phyloP scores from a whole-genome alignment of 2,888 invertebrate genomes.

The Dendrolimus houi region DNA sequence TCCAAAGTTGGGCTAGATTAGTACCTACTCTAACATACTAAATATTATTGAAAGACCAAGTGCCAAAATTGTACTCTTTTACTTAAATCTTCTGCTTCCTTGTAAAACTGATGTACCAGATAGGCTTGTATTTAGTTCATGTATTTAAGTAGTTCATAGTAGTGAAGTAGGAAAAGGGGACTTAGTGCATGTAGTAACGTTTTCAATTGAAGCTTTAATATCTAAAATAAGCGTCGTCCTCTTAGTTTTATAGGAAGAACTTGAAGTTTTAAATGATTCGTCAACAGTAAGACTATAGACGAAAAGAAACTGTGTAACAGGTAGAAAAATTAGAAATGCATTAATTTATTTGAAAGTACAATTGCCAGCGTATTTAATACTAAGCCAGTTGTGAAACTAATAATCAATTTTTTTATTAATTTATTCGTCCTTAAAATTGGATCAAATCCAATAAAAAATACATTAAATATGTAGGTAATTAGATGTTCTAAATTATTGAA shows the following conservation, averaged over 20 bases:
- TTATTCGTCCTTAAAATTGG: slow-evolving; percentile 2
- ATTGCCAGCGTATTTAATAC: neutral
- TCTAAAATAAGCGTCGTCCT: slow-evolving; percentile 14
- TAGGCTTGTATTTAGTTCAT: slow-evolving; percentile 51
- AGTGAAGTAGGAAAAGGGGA: slow-evolving; percentile 14
- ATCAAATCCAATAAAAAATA: slow-evolving; percentile 1
- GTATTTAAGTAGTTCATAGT: slow-evolving; percentile 53
- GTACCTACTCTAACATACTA: neutral
- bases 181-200: neutral
- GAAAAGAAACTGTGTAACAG: neutral
- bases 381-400: neutral
- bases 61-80: slow-evolving; percentile 1
- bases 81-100: slow-evolving; percentile 11
- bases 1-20: neutral
- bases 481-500: neutral
- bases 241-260: neutral
- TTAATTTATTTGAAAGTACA: neutral
- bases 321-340: neutral
- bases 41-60: neutral
- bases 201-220: slow-evolving; percentile 20
- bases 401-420: neutral
- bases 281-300: slow-evolving; percentile 6
- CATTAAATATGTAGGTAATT: neutral
- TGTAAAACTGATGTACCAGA: slow-evolving; percentile 33
- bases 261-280: slow-evolving; percentile 1